Evolutionary conservation across 2,888 invertebrate genomes (phyloP).

Genomic region (Ophraella communa): DNA sequence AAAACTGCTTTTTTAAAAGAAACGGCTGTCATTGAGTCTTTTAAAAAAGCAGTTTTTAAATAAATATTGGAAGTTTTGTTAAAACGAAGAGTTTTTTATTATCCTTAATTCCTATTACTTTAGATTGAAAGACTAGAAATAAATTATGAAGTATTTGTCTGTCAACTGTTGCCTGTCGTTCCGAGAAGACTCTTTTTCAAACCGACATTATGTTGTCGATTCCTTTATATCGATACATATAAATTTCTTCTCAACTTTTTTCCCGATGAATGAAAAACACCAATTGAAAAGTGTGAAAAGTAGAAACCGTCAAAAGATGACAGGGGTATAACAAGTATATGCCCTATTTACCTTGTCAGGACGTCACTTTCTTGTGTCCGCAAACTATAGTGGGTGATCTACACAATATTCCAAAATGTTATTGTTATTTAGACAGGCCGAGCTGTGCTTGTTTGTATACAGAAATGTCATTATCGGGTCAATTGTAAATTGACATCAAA

Average conservation of each 20-base stretch:
- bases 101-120: too few relatives aligned
- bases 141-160: too few relatives aligned
- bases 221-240: too few relatives aligned
- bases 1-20: too few relatives aligned
- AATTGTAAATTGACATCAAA: slow-evolving; percentile 46
- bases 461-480: slow-evolving; percentile 55
- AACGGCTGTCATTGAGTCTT: too few relatives aligned
- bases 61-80: too few relatives aligned
- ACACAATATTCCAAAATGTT: slow-evolving; percentile 34
- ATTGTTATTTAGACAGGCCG: slow-evolving; percentile 51
- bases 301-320: slow-evolving; percentile 45
- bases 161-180: too few relatives aligned
- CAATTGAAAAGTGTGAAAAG: slow-evolving; percentile 37
- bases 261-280: slow-evolving; percentile 20
- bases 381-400: slow-evolving; percentile 39
- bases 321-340: slow-evolving; percentile 46
- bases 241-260: slow-evolving; percentile 8
- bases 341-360: slow-evolving; percentile 38
- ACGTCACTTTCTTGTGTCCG: slow-evolving; percentile 37
- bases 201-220: too few relatives aligned
- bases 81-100: too few relatives aligned
- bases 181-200: too few relatives aligned
- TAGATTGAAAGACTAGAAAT: too few relatives aligned
- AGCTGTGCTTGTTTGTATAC: slow-evolving; percentile 56
- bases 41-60: too few relatives aligned